A percentile compares a stretch with the other conserved stretches of the same genome.
These are phyloP conservation scores for Gymnogyps californianus DNA, from an alignment of 2,113 vertebrate species.

Conservation along the genomic window DNA sequence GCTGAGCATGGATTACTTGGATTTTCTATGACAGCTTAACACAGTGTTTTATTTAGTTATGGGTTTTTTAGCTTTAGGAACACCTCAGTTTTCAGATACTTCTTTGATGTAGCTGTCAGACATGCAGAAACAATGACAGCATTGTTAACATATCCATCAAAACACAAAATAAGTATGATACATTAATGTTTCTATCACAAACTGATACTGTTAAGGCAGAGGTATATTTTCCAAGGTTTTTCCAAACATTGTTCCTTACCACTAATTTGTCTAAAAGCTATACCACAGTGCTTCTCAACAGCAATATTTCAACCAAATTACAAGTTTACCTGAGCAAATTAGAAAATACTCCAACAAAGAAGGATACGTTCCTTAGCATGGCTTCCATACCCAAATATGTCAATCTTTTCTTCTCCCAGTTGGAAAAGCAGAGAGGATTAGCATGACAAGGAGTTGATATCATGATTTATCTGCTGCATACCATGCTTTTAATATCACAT, in stretches of 20 bases:
- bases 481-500: background rate
- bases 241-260: background rate
- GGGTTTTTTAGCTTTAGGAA: background rate
- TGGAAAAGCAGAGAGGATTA: background rate
- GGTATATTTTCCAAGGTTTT: background rate
- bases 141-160: background rate
- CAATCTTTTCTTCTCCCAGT: background rate
- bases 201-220: background rate
- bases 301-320: background rate
- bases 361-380: background rate
- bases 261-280: background rate
- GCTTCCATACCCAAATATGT: background rate
- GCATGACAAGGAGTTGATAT: background rate
- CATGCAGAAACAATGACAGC: background rate
- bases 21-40: background rate
- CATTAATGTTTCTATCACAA: background rate
- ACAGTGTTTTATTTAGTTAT: background rate
- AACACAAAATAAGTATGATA: background rate
- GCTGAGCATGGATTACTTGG: background rate
- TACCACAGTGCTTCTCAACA: background rate
- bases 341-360: background rate
- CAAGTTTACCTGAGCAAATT: background rate
- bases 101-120: background rate
- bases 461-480: background rate
- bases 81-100: background rate